Evolutionary conservation across 2,113 vertebrate species (phyloP), one percentile per base, ranked within the genome.

Genomic region (Vulpes vulpes): DNA sequence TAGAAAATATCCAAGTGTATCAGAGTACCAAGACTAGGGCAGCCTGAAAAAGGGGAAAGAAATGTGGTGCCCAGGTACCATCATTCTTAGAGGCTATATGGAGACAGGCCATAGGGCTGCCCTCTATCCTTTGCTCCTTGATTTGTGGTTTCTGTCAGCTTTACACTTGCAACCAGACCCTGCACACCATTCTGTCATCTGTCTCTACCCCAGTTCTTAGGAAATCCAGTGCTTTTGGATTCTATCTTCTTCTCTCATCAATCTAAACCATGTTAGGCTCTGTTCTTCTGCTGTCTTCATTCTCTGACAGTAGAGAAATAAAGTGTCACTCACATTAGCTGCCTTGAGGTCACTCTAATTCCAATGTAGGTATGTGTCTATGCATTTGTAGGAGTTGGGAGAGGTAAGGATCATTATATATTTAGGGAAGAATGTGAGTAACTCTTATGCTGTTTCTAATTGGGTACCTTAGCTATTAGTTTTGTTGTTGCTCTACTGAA

Each of bases 341-440:
- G 71, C 73, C 65, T 83, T 1, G 4, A 79, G 76, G 91, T 96
- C 85, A 89, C 43, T 95, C 87, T 91, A 85, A 93, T 95, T 97
- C 53, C 8, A 55, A 55, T 73, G 27, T 15, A 76, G 80, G 79
- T 16, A 5, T 17, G 23, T 80, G 65, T 87, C 60, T 51, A 11
- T 73, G 59, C 49, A 82, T 95, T 88, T 78, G 35, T 86, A 86
- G 88, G 89, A 94, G 69, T 38, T 62, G 27, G 32, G 65, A 87
- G 53, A 94, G 25, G 67, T 43, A 35, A 83, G 35, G 43, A 94
- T 97, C 53, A n/a, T 81, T 93, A 97, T 1, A 6, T 59, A 89
- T 76, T 91, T 92, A 95, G 65, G 81, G 65, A 88, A 91, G 43
- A 93, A 43, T n/a, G 19, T 60, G 55, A 80, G 57, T 35, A 59